Conservation (phyloP, 2,888 invertebrate genomes). For the Anthophora plumipes region DNA sequence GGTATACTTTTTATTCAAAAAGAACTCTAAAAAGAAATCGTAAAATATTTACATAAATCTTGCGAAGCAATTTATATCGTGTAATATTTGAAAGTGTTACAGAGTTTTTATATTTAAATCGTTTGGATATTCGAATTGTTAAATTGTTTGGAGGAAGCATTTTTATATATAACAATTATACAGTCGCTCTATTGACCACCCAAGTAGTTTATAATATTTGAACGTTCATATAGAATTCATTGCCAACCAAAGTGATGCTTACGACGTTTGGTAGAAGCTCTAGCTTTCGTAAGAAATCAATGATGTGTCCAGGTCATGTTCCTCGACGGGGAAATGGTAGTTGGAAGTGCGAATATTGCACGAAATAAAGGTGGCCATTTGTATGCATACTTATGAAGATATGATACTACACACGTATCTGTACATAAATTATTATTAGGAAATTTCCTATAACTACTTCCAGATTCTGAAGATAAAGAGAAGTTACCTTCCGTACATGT, state of each 20-base stretch:
- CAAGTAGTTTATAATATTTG: background rate
- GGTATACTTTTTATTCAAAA: no score
- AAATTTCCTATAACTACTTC: background rate
- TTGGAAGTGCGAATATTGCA: background rate
- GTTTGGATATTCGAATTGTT: background rate
- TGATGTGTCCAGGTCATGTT: slow-evolving; percentile 37
- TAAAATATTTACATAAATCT: no score
- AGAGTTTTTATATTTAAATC: background rate
- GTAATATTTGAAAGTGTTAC: no score
- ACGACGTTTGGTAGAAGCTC: slow-evolving; percentile 4
- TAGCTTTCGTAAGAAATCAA: slow-evolving; percentile 48
- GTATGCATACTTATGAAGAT: background rate
- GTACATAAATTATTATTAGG: background rate
- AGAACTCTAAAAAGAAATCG: no score
- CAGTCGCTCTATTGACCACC: background rate
- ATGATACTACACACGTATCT: background rate
- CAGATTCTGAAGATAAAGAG: background rate
- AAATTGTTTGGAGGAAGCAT: background rate
- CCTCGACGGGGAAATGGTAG: background rate
- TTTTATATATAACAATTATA: background rate
- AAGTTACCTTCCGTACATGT: no score
- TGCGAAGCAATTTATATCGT: no score
- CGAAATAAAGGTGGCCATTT: slow-evolving; percentile 19
- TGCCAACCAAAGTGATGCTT: slow-evolving; percentile 10
- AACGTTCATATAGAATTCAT: background rate